These are phyloP conservation scores for Oryzias melastigma DNA, from an alignment of 2,113 vertebrate genomes.

Conservation along the genomic window DNA sequence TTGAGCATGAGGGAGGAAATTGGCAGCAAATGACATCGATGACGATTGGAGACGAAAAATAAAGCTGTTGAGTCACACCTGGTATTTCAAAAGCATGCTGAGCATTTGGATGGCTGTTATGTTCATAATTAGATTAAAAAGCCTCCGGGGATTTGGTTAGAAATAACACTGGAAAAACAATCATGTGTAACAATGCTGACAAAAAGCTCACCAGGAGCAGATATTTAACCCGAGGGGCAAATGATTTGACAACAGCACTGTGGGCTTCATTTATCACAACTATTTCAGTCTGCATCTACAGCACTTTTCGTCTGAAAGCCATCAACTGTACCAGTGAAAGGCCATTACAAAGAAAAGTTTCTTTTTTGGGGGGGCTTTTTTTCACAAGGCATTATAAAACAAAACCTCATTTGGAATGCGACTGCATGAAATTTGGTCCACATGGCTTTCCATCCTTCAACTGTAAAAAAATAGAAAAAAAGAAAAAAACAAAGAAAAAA, in stretches of 20 bases:
- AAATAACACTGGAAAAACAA: constrained; percentile 15
- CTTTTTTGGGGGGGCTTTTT: too few relatives aligned
- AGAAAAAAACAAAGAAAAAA: too few relatives aligned
- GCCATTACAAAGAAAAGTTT: constrained; percentile 9
- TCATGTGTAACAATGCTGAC: constrained; percentile 12
- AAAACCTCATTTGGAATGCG: too few relatives aligned
- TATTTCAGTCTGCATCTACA: not conserved
- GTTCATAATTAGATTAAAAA: constrained; percentile 25
- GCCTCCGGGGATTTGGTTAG: not conserved
- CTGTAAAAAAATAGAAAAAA: too few relatives aligned
- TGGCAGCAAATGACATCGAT: too few relatives aligned
- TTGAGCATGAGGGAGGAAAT: not conserved
- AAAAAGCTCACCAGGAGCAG: constrained; percentile 8
- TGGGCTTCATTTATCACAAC: constrained; percentile 1
- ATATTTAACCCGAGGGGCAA: constrained; percentile 1
- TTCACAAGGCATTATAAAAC: too few relatives aligned
- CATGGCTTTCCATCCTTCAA: too few relatives aligned
- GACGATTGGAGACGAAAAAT: not conserved
- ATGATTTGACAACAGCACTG: constrained; percentile 6
- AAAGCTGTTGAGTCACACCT: constrained; percentile 36
- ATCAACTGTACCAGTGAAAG: constrained; percentile 1
- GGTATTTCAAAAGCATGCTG: constrained; percentile 40
- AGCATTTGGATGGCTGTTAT: constrained; percentile 12
- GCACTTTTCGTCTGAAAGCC: not conserved
- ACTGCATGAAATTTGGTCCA: too few relatives aligned